Conservation (phyloP, 2,888 invertebrate species). For the Drosophila multiciliata region DNA sequence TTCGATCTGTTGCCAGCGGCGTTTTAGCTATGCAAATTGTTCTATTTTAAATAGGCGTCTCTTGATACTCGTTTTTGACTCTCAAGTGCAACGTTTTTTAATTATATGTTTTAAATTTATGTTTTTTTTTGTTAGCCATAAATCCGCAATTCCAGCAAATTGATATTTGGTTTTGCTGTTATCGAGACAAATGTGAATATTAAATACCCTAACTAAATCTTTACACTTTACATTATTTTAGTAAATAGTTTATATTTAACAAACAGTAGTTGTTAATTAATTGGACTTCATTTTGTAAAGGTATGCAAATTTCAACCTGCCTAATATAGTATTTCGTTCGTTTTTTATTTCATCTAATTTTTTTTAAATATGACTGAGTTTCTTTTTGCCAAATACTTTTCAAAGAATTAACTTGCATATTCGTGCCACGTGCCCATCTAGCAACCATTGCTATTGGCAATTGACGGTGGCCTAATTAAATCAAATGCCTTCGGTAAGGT, state of each 20-base stretch:
- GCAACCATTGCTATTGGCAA: slow-evolving; percentile 34
- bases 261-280: not conserved
- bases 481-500: slow-evolving; percentile 4
- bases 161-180: slow-evolving; percentile 39
- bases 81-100: slow-evolving; percentile 46
- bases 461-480: slow-evolving; percentile 61
- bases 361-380: not conserved
- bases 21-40: slow-evolving; percentile 64
- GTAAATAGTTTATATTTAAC: not conserved
- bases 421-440: slow-evolving; percentile 60
- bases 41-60: slow-evolving; percentile 34
- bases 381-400: slow-evolving; percentile 36
- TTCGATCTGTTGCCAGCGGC: slow-evolving; percentile 34
- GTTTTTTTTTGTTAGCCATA: slow-evolving; percentile 46
- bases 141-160: slow-evolving; percentile 59
- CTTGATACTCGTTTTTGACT: slow-evolving; percentile 36
- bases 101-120: slow-evolving; percentile 18
- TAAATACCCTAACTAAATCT: not conserved
- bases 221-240: not conserved
- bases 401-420: slow-evolving; percentile 40
- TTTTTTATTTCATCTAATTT: not conserved
- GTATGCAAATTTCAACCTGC: not conserved
- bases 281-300: not conserved
- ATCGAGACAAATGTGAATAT: slow-evolving; percentile 1
- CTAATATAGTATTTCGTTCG: not conserved